Evolutionary conservation across 2,888 invertebrate species (phyloP).

Genomic region (Xanthia togata): DNA sequence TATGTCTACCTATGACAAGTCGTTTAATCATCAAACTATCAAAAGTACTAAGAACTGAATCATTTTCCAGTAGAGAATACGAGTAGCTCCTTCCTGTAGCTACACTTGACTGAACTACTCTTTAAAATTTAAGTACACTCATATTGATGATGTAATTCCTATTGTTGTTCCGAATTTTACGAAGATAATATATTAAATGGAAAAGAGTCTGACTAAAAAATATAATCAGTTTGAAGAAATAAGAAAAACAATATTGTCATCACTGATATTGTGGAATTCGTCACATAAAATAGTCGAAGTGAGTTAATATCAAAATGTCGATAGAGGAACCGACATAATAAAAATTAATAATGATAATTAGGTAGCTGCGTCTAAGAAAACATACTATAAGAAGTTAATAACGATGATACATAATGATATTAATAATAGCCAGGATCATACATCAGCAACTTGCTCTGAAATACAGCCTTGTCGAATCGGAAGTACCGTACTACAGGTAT

Average conservation of each 20-base stretch:
- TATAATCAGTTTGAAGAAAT: conserved; percentile 36
- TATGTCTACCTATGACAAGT: conserved; percentile 61
- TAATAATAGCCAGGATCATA: too few relatives aligned
- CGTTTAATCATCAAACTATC: conserved; percentile 32
- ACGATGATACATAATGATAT: not conserved
- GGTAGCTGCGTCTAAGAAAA: conserved; percentile 7
- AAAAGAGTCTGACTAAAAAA: conserved; percentile 44
- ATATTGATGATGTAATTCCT: conserved; percentile 34
- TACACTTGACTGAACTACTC: not conserved
- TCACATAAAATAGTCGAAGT: conserved; percentile 37
- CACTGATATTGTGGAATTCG: conserved; percentile 31
- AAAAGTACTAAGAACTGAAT: conserved; percentile 60
- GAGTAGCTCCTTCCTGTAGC: conserved; percentile 15
- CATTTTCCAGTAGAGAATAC: conserved; percentile 48
- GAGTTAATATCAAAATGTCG: conserved; percentile 27
- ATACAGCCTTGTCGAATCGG: too few relatives aligned
- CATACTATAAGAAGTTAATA: not conserved
- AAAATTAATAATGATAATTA: conserved; percentile 5
- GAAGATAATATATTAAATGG: conserved; percentile 43
- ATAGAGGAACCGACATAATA: conserved; percentile 32
- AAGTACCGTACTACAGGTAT: too few relatives aligned
- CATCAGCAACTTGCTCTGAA: too few relatives aligned
- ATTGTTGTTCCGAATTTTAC: conserved; percentile 24
- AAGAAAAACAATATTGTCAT: conserved; percentile 37
- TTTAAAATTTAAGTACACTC: conserved; percentile 18